Percentiles rank a stretch among this genome's conserved stretches.
Conservation (phyloP, 1,140 invertebrate genomes). For the Drosophila azteca region DNA sequence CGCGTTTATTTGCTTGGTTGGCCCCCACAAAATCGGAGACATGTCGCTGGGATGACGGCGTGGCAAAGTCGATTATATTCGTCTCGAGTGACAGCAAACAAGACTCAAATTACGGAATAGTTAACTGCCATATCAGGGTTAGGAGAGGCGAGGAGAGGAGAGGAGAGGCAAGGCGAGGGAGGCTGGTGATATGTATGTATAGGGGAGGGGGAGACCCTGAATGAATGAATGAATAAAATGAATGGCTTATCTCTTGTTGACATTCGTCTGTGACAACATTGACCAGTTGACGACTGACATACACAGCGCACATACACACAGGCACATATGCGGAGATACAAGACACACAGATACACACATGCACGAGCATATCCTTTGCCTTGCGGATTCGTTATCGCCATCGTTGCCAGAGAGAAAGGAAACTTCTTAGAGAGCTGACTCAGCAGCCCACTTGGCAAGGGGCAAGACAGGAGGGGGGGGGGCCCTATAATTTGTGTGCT, state of each 20-base stretch:
- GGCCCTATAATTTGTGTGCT: conserved; percentile 51
- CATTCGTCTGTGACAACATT: conserved; percentile 81
- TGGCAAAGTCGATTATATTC: conserved; percentile 80
- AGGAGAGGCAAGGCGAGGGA: background rate
- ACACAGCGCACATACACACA: conserved; percentile 26
- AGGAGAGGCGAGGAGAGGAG: background rate
- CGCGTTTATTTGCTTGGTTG: conserved; percentile 33
- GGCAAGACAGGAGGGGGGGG: no score
- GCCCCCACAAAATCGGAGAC: background rate
- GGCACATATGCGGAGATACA: background rate
- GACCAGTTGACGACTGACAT: conserved; percentile 68
- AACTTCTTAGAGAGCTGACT: conserved; percentile 43
- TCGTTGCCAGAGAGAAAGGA: conserved; percentile 13
- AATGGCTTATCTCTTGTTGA: conserved; percentile 82
- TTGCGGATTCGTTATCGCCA: conserved; percentile 61
- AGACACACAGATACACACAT: background rate
- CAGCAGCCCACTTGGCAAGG: conserved; percentile 10
- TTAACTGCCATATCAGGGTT: conserved; percentile 58
- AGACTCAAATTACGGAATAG: conserved; percentile 80
- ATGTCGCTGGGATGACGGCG: conserved; percentile 28
- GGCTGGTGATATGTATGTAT: no score
- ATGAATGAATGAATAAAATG: conserved; percentile 81
- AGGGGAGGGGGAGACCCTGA: conserved; percentile 24
- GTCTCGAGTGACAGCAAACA: conserved; percentile 81
- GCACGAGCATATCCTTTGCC: conserved; percentile 19